Evolutionary conservation across 2,113 vertebrate species (phyloP).

Genomic region (Zosterops japonicus): DNA sequence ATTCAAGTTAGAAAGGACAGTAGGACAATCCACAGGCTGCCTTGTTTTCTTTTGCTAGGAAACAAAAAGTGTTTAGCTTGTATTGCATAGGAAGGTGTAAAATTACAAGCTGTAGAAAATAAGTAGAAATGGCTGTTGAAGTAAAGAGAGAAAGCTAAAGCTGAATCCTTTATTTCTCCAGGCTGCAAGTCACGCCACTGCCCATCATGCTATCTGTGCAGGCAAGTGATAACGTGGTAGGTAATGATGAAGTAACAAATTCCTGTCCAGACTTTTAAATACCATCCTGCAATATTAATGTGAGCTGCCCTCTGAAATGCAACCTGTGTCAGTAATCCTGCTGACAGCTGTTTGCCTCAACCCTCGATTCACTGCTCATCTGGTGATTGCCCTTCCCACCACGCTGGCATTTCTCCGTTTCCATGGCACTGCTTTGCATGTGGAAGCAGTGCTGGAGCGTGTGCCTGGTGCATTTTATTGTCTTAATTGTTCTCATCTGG

Average conservation of each 20-base stretch:
- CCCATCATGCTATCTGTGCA: not conserved
- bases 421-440: conserved; percentile 69
- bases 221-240: not conserved
- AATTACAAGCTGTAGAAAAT: not conserved
- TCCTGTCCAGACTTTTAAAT: conserved; percentile 1
- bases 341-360: conserved; percentile 63
- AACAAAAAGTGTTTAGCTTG: not conserved
- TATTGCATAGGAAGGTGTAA: not conserved
- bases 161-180: not conserved
- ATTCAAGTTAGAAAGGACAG: not conserved
- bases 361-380: conserved; percentile 47
- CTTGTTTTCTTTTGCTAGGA: not conserved
- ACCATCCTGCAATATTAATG: not conserved
- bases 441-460: conserved; percentile 20
- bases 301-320: conserved; percentile 13
- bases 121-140: not conserved
- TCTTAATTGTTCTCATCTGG: conserved; percentile 52
- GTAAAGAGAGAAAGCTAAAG: not conserved
- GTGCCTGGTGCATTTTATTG: conserved; percentile 2
- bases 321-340: conserved; percentile 34
- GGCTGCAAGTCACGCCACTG: not conserved
- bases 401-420: conserved; percentile 50
- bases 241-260: not conserved
- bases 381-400: conserved; percentile 46
- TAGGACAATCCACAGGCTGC: not conserved